Evolutionary conservation across 2,888 invertebrate genomes (phyloP), one percentile per base, ranked within the genome.

Genomic region (Cheilosia impressa): DNA sequence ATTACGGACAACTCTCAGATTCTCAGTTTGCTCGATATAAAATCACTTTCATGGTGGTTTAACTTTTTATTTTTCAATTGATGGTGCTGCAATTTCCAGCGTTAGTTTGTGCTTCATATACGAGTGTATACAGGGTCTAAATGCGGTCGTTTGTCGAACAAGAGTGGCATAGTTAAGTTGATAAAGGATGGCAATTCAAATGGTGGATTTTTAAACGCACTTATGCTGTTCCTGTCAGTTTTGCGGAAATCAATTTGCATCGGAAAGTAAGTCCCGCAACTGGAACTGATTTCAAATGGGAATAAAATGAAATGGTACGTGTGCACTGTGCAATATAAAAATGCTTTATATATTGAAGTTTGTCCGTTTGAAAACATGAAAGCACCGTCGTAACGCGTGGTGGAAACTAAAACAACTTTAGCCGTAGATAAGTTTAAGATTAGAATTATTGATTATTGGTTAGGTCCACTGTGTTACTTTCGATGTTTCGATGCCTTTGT

Each of bases 21-120:
- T 24, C 55, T 62, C 77, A 62, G 77, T 69, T 77, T 69, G 77
- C 53, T 60, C 68, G 77, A 77, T 77, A 77, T 68, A 69, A 62
- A 77, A 77, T 77, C 69, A 77, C 62, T 77, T 69, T 77, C 60
- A 69, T 53, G 77, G 77, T 53, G 62, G 77, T 77, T 77, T 68
- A 77, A 69, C 77, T 77, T 68, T 77, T 62, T 69, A 77, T 69
- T 77, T 77, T 62, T 69, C 53, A 77, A 77, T 69, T 77, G 77
- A n/a, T 45, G 69, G 62, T 69, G 62, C 69, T 62, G 55, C 62
- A 24, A 24, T 4, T 5, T 45, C 38, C 60, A 34, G 24, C 62
- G 55, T 53, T 17, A 43, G 50, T 71, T 58, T 57, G 60, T 24
- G 13, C 24, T 5, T 38, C 27, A 27, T 22, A 15, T 22, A 45